Base-by-base conservation (phyloP, 2,113 vertebrate species). In the Atlantisia rogersi region DNA sequence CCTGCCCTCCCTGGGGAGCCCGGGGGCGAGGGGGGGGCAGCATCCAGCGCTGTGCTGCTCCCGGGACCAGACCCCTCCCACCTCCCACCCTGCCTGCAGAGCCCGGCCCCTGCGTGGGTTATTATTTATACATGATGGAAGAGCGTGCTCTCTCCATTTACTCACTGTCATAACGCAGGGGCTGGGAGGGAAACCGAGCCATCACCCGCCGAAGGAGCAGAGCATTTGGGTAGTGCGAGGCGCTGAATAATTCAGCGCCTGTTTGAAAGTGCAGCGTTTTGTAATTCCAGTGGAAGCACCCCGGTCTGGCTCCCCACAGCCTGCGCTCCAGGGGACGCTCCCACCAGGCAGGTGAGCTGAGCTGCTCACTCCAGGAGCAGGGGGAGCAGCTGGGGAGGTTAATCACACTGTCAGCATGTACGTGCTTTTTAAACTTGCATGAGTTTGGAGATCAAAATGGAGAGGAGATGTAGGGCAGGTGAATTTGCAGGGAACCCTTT, bases 211-310 rank as follows among this genome's bases (percentile, higher is more conserved):
- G 90, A 92, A 97, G 97, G 92, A 97, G 88, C 86, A 96, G 92
- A 98, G 96, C 98, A 97, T 98, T 98, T 98, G 98, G 98, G 83
- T 95, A 98, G 97, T 97, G 98, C 82, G 93, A 98, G 94, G 86
- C 77, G 82, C 86, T 98, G 74, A 99, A 99, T 99, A 98, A 99
- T 99, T 98, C 96, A 98, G 91, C 58, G 67, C 89, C 96, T 96
- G 88, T 97, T 98, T 97, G 65, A 97, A 98, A 98, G 98, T 90
- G 96, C 90, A 97, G 86, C 93, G 83, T 97, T 97, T 98, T 98
- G 96, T 97, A 88, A 94, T 97, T 97, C 96, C 95, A 19, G 92
- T 69, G 93, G 97, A 95, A 93, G 90, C 65, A 21, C 44, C 93
- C 90, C 68, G 86, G 82, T 88, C 81, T 82, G 85, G 68, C 74